Conservation (phyloP, 2,797 vertebrate species). For the Hemibagrus guttatus region DNA sequence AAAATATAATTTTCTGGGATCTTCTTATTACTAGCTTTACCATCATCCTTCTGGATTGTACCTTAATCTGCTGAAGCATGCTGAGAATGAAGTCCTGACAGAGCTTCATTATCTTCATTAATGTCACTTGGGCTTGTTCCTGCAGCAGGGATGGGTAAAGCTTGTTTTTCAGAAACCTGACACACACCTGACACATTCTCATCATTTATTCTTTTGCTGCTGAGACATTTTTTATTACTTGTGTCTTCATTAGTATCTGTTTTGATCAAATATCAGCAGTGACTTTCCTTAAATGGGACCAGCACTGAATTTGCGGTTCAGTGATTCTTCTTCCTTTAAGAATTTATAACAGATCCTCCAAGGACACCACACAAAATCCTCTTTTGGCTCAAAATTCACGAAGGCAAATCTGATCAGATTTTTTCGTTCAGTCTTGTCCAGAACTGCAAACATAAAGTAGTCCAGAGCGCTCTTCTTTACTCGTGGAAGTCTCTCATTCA, state of each 20-base stretch:
- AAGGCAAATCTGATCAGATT: conserved; percentile 81
- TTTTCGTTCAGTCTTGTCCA: conserved; percentile 72
- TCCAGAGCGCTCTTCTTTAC: conserved; percentile 85
- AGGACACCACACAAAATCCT: conserved; percentile 87
- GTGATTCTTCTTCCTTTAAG: neutral
- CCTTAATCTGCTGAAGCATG: neutral
- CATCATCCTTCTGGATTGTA: neutral
- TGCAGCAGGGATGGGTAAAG: neutral
- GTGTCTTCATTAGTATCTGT: neutral
- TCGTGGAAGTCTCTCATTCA: conserved; percentile 61
- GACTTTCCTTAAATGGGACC: neutral
- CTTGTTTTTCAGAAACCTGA: neutral
- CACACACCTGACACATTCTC: neutral
- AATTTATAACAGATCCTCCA: conserved; percentile 48
- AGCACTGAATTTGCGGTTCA: neutral
- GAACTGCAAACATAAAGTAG: conserved; percentile 89
- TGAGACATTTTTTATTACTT: no score
- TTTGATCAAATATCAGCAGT: no score
- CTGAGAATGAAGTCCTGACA: neutral
- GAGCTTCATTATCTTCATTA: neutral
- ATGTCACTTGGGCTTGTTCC: neutral
- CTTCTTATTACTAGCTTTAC: neutral
- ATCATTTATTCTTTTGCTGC: no score
- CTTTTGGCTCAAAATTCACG: conserved; percentile 65
- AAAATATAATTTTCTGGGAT: no score